These are phyloP conservation scores for Microcebus jonahi DNA, from an alignment of 2,113 vertebrate species.

Conservation along the genomic window DNA sequence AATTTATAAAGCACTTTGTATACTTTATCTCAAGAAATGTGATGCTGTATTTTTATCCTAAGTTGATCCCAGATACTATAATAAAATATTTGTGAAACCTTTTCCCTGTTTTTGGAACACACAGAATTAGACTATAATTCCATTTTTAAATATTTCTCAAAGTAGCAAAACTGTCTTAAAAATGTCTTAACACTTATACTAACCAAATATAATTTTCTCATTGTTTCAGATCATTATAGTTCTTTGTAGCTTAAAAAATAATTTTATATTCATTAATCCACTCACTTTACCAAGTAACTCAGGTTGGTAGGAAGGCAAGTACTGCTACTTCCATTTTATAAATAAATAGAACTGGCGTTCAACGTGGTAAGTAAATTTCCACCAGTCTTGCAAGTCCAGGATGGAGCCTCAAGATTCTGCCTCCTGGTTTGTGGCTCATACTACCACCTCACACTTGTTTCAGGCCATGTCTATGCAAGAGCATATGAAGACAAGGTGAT, in stretches of 20 bases:
- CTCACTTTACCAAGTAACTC: neutral
- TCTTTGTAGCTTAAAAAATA: neutral
- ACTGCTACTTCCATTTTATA: neutral
- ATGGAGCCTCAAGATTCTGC: neutral
- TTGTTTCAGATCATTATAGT: neutral
- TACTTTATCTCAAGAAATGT: neutral
- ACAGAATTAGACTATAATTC: neutral
- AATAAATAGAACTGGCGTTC: neutral
- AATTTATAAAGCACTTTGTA: neutral
- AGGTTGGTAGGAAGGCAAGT: neutral
- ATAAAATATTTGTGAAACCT: neutral
- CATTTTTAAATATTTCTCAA: conserved; percentile 8
- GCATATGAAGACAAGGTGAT: neutral
- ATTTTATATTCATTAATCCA: neutral
- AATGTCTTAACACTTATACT: neutral
- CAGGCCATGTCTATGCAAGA: too few species aligned
- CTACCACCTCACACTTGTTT: neutral
- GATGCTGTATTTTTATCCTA: neutral
- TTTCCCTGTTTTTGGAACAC: neutral
- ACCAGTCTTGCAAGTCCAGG: neutral
- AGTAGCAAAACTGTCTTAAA: neutral
- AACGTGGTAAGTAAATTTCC: neutral
- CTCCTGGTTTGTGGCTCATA: neutral
- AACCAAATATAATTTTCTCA: neutral
- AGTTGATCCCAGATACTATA: neutral